Percentiles rank a stretch among this genome's conserved stretches.
These are phyloP conservation scores for Cryptocephalus primarius DNA, from an alignment of 2,888 invertebrate genomes.

Conservation along the genomic window DNA sequence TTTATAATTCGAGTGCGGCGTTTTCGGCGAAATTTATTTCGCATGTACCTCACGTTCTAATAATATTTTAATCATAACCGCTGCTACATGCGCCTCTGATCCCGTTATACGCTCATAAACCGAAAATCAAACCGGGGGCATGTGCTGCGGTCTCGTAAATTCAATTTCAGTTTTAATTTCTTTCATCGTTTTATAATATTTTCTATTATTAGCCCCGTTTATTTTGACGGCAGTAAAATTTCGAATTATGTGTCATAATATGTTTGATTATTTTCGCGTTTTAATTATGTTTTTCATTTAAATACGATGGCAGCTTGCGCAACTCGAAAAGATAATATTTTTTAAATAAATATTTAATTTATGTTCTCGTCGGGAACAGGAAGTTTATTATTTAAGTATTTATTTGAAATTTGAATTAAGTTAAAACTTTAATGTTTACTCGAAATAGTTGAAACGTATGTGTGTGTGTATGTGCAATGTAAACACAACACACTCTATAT, in stretches of 20 bases:
- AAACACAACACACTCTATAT: too few relatives aligned
- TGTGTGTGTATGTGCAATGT: too few relatives aligned
- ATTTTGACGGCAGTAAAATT: conserved; percentile 20
- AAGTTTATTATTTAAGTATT: neutral
- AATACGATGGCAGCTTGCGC: conserved; percentile 4
- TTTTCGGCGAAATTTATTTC: too few relatives aligned
- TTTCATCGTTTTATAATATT: conserved; percentile 7
- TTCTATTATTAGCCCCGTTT: conserved; percentile 12
- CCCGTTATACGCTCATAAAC: too few relatives aligned
- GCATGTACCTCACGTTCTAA: too few relatives aligned
- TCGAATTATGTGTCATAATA: conserved; percentile 14
- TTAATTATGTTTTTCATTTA: conserved; percentile 11
- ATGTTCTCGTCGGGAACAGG: neutral
- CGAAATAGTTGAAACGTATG: too few relatives aligned
- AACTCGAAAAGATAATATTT: neutral
- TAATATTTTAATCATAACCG: too few relatives aligned
- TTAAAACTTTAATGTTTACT: too few relatives aligned
- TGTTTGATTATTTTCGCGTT: conserved; percentile 13
- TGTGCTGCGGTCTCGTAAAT: neutral
- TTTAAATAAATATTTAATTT: neutral
- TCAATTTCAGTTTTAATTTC: conserved; percentile 1
- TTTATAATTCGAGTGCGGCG: too few relatives aligned
- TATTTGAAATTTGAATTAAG: neutral
- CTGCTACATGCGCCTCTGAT: too few relatives aligned
- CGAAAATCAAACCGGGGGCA: neutral